These are phyloP conservation scores for Umimayanthus kanabou DNA, from an alignment of 92 coral and sea anemone species.

Conservation along the genomic window DNA sequence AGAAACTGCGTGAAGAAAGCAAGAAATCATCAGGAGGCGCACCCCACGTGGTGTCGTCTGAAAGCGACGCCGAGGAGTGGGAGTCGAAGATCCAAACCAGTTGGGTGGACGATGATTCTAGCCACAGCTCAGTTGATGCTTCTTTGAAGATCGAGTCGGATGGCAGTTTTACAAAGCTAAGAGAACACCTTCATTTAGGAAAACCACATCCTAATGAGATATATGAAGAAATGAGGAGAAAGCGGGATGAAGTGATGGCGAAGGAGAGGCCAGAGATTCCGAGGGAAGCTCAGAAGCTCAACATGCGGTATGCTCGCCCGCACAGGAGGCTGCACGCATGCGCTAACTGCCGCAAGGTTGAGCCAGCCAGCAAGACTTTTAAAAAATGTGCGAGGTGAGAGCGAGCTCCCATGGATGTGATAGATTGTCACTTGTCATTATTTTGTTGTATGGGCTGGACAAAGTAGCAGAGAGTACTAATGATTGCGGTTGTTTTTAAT, in stretches of 20 bases:
- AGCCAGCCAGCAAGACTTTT: constrained; percentile 66
- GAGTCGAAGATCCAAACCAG: constrained; percentile 19
- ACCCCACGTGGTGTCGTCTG: constrained; percentile 23
- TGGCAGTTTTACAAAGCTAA: constrained; percentile 51
- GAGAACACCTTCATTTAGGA: constrained; percentile 66
- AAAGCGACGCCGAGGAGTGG: constrained; percentile 48
- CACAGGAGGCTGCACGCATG: constrained; percentile 60
- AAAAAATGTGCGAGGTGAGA: constrained; percentile 84
- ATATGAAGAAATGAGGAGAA: constrained; percentile 62
- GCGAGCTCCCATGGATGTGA: too few relatives aligned
- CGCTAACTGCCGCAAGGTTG: constrained; percentile 80
- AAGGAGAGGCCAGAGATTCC: not conserved
- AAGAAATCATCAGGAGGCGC: constrained; percentile 37
- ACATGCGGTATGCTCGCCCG: not conserved
- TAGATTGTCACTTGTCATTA: not conserved
- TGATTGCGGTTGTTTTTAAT: too few relatives aligned
- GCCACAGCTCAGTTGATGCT: constrained; percentile 20
- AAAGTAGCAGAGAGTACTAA: too few relatives aligned
- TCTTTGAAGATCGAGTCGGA: constrained; percentile 47
- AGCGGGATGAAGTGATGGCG: constrained; percentile 45
- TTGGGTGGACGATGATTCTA: constrained; percentile 23
- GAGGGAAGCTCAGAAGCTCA: constrained; percentile 36
- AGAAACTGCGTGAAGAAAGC: constrained; percentile 36
- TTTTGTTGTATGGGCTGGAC: too few relatives aligned
- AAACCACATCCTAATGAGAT: constrained; percentile 87